Evolutionary conservation across 2,113 vertebrate genomes (phyloP), one percentile per base, ranked within the genome.

Genomic region (Hystrix brachyura): DNA sequence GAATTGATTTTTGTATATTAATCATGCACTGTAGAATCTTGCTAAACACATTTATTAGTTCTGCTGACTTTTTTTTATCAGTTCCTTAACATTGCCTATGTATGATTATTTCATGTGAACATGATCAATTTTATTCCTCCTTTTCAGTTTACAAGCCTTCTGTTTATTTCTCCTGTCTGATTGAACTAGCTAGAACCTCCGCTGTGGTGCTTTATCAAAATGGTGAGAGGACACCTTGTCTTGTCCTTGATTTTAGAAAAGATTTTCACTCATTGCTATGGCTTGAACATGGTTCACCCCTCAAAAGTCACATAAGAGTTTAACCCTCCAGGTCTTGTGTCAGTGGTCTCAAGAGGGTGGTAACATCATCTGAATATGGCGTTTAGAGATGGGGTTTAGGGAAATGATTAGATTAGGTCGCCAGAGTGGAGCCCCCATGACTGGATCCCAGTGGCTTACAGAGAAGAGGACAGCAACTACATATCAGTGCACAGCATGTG

Each of bases 101-200:
- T 27, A 48, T 81, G 27, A 76, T 57, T 78, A 55, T 23, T 87
- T 60, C 19, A 48, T 71, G 27, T 62, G 48, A 90, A 78, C 65
- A 53, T 51, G 85, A 38, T 12, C n/a, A 55, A 8, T 18, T 88
- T 67, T 60, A 25, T 38, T 79, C 43, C 69, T 94, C 59, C 71
- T 96, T 89, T 76, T 46, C 17, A n/a, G 13, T 53, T 21, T 64
- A 7, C 25, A 64, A 67, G 29, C 5, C 78, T 94, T 92, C 67
- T 92, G n/a, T 25, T 91, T 90, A 11, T 62, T 82, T 79, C 85
- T 83, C 71, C 67, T 83, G 64, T 67, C 48, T 82, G 67, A 17
- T 5, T 87, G 55, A n/a, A 11, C 7, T 21, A 25, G 65, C 29
- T 83, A 38, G n/a, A 38, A 79, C 9, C 23, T 87, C 67, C 67